Percentiles rank a stretch among this genome's conserved stretches.
These are phyloP conservation scores for Phymorhynchus buccinoides DNA, from an alignment of 1,140 invertebrate genomes.

Conservation along the genomic window DNA sequence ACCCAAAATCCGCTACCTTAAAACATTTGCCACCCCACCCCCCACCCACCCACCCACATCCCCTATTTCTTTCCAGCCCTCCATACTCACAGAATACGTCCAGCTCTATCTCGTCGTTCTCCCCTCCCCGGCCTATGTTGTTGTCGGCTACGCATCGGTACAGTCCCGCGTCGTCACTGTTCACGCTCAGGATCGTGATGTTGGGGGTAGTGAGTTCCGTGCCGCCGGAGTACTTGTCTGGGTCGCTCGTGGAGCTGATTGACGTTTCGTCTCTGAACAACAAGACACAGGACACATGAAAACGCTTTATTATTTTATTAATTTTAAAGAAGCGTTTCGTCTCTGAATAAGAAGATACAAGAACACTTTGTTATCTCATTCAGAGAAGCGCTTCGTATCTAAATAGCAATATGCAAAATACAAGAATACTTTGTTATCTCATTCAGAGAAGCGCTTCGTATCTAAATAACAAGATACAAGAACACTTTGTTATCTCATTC, in stretches of 20 bases:
- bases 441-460: too few relatives aligned
- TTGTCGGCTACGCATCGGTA: slow-evolving; percentile 27
- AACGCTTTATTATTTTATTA: too few relatives aligned
- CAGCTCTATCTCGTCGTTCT: not conserved
- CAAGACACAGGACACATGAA: not conserved
- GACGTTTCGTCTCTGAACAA: not conserved
- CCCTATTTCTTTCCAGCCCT: not conserved
- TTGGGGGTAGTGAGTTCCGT: not conserved
- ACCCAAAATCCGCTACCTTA: not conserved
- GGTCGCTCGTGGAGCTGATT: not conserved
- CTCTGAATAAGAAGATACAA: too few relatives aligned
- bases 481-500: too few relatives aligned
- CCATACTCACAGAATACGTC: slow-evolving; percentile 11
- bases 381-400: too few relatives aligned
- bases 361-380: too few relatives aligned
- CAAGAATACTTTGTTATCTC: too few relatives aligned
- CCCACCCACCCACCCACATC: not conserved
- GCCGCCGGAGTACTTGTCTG: slow-evolving; percentile 20
- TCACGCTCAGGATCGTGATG: slow-evolving; percentile 9
- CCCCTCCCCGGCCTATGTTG: slow-evolving; percentile 2
- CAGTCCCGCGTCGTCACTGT: not conserved
- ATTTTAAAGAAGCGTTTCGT: too few relatives aligned
- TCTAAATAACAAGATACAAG: too few relatives aligned
- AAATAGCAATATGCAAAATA: too few relatives aligned
- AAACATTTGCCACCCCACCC: not conserved